Evolutionary conservation across 2,888 invertebrate species (phyloP), one percentile per base, ranked within the genome.

Genomic region (Lochmaea capreae): DNA sequence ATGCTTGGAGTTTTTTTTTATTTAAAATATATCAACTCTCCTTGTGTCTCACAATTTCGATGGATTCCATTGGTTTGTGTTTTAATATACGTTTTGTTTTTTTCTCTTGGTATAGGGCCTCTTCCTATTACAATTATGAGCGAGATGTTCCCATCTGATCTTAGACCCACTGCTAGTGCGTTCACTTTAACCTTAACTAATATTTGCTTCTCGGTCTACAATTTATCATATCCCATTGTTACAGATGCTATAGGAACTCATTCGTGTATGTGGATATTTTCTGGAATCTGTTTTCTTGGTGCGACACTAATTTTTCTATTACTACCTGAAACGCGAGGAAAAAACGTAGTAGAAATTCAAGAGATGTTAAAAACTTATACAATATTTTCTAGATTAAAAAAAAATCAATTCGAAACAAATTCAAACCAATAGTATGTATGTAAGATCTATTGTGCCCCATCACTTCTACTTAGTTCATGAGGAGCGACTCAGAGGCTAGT

Each of bases 91-190:
- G 92, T 94, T 74, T 87, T 92, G 68, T 90, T 92, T 0, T 95
- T 94, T 87, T 92, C 93, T 73, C 3, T 82, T 87, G 90, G 91
- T 0, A 90, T 93, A 70, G 94, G 96, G 3, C 93, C 94, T 0
- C 84, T 95, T 49, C 93, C 94, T 0, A 94, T 94, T 94, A 92
- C 94, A 0, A 91, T 95, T 42, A 90, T 94, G 89, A 92, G 93
- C 0, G 95, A 95, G 85, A 90, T 95, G 86, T 92, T 96, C 85
- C 91, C 96, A 26, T 87, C 92, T 0, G 92, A 94, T 78, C 92
- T 94, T 1, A 94, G 94, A 86, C 91, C 93, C 5, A 0, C 88
- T 90, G 39, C 94, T 93, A 0, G 62, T 73, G 11, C 71, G 9
- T 11, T 75, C 39, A 67, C 72, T 9, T 74, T 76, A 9, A 16